Conservation (phyloP, 2,888 invertebrate genomes). For the Pheosia tremula region DNA sequence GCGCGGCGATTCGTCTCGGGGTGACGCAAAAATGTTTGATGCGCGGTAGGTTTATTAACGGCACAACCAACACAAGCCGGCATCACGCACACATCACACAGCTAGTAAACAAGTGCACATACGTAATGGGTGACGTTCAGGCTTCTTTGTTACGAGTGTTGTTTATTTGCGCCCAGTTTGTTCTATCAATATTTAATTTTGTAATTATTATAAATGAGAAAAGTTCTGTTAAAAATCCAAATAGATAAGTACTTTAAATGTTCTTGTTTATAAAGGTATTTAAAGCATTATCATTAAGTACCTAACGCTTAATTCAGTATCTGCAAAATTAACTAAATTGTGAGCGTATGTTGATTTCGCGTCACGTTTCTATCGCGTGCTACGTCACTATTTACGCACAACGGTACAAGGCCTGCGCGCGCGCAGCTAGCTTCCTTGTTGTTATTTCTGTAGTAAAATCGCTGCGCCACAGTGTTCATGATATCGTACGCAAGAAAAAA, state of each 20-base stretch:
- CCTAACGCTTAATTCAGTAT: not conserved
- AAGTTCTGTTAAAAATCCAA: not conserved
- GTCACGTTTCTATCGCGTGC: constrained; percentile 66
- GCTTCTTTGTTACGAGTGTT: constrained; percentile 26
- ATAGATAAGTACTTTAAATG: too few relatives aligned
- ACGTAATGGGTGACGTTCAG: constrained; percentile 20
- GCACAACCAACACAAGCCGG: constrained; percentile 33
- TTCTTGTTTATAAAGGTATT: too few relatives aligned
- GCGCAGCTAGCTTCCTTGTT: constrained; percentile 63
- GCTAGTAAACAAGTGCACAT: constrained; percentile 41
- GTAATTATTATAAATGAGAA: not conserved
- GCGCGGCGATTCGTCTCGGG: constrained; percentile 29
- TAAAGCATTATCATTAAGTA: too few relatives aligned
- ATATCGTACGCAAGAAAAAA: constrained; percentile 15
- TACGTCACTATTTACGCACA: constrained; percentile 71
- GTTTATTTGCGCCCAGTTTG: constrained; percentile 17
- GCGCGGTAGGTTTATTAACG: constrained; percentile 32
- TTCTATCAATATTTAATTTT: constrained; percentile 6
- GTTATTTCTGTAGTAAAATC: constrained; percentile 45
- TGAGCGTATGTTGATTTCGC: constrained; percentile 34
- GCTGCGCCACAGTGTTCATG: constrained; percentile 37
- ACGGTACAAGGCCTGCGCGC: constrained; percentile 55
- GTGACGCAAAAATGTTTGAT: constrained; percentile 50
- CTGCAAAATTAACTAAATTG: not conserved
- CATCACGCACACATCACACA: constrained; percentile 11